phyloP scores from a whole-genome alignment of 1,140 invertebrate species.

The Plodia interpunctella region DNA sequence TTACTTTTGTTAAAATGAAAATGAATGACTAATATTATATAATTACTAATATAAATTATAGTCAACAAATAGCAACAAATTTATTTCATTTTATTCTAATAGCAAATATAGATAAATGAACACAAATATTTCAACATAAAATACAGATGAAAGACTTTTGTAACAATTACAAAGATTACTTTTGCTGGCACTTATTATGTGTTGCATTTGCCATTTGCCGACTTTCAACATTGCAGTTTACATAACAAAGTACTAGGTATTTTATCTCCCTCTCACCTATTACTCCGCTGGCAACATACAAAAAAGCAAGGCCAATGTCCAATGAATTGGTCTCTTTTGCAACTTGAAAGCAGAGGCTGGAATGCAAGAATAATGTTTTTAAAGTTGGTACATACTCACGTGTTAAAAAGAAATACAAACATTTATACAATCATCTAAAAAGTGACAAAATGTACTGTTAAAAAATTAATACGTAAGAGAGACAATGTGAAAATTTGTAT shows the following conservation, averaged over 20 bases:
- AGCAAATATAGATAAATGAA: no score
- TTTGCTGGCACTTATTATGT: background rate
- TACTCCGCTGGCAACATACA: constrained; percentile 61
- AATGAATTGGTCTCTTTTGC: constrained; percentile 59
- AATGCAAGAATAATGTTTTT: constrained; percentile 33
- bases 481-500: constrained; percentile 5
- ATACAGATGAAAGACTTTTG: no score
- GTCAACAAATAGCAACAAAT: no score
- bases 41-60: no score
- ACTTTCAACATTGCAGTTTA: constrained; percentile 31
- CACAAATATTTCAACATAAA: no score
- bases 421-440: no score
- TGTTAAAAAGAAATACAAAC: no score
- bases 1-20: no score
- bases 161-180: background rate
- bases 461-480: no score
- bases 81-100: no score
- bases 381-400: background rate
- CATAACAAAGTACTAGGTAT: constrained; percentile 32
- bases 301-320: constrained; percentile 62
- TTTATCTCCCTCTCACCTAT: constrained; percentile 53
- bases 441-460: no score
- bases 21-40: no score
- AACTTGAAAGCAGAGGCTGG: constrained; percentile 61
- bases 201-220: constrained; percentile 9